Conservation (phyloP, 1,140 invertebrate genomes). For the Lasioglossum baleicum region DNA sequence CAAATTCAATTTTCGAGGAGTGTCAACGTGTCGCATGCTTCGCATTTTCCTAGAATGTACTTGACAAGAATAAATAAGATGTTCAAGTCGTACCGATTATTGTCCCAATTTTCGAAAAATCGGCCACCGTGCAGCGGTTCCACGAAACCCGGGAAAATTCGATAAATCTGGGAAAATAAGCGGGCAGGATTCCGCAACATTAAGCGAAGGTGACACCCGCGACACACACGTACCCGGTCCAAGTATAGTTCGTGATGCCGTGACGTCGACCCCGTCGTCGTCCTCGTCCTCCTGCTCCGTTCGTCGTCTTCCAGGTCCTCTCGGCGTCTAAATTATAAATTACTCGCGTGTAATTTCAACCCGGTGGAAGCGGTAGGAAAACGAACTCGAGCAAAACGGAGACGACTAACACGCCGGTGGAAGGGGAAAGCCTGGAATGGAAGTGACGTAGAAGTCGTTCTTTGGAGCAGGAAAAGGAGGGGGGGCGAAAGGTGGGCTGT, state of each 20-base stretch:
- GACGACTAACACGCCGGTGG: conserved; percentile 51
- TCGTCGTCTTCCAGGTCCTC: not conserved
- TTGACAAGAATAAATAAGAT: no score
- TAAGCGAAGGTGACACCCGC: conserved; percentile 18
- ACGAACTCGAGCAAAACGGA: conserved; percentile 50
- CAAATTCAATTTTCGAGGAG: no score
- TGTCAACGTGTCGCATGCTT: no score
- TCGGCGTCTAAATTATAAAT: conserved; percentile 63
- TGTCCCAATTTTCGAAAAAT: not conserved
- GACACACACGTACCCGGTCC: not conserved
- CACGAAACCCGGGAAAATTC: not conserved
- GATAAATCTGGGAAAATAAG: conserved; percentile 15
- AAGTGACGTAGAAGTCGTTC: conserved; percentile 53
- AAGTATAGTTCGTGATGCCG: not conserved
- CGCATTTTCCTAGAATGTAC: no score
- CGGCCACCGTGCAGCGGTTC: not conserved
- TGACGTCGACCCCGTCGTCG: conserved; percentile 9
- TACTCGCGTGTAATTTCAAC: conserved; percentile 58
- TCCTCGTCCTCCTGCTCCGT: not conserved
- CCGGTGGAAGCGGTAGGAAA: conserved; percentile 1
- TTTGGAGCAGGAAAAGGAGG: not conserved
- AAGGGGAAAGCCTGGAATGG: conserved; percentile 46
- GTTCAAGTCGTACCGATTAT: no score
- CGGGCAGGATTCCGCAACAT: not conserved
- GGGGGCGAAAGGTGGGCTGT: not conserved